These are phyloP conservation scores for Barnardius zonarius DNA, from an alignment of 2,113 vertebrate species.

Conservation along the genomic window DNA sequence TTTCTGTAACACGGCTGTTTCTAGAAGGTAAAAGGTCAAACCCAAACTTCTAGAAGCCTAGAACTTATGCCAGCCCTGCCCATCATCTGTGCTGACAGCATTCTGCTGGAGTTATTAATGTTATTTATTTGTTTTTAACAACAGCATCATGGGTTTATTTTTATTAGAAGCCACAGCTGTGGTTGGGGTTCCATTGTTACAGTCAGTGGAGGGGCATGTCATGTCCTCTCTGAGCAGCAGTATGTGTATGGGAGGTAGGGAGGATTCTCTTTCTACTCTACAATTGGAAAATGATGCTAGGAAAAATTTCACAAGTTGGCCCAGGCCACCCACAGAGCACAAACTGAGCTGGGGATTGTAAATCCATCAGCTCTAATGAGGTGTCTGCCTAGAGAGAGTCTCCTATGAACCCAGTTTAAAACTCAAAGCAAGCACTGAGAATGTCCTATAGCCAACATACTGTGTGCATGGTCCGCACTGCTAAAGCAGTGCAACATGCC, in stretches of 20 bases:
- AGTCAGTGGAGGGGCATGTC: neutral
- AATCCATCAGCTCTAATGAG: constrained; percentile 49
- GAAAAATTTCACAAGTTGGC: constrained; percentile 25
- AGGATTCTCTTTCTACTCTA: neutral
- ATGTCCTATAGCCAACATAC: neutral
- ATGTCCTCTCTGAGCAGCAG: neutral
- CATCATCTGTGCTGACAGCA: constrained; percentile 14
- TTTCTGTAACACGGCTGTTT: constrained; percentile 44
- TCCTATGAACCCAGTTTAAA: constrained; percentile 1
- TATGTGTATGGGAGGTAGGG: neutral
- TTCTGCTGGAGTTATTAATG: neutral
- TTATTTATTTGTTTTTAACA: constrained; percentile 45
- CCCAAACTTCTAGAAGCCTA: neutral
- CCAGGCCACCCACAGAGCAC: constrained; percentile 46
- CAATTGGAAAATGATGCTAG: neutral
- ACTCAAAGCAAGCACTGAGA: neutral
- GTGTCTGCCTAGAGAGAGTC: constrained; percentile 4
- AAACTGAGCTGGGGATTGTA: constrained; percentile 26
- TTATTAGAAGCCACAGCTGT: constrained; percentile 4
- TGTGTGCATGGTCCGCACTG: neutral
- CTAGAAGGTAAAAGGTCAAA: constrained; percentile 9
- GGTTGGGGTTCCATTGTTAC: constrained; percentile 20
- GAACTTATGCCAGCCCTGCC: neutral
- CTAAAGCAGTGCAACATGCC: neutral
- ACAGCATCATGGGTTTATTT: constrained; percentile 11